Base-by-base conservation (phyloP, 2,888 invertebrate species). In the Zygothrica quintamaculata region DNA sequence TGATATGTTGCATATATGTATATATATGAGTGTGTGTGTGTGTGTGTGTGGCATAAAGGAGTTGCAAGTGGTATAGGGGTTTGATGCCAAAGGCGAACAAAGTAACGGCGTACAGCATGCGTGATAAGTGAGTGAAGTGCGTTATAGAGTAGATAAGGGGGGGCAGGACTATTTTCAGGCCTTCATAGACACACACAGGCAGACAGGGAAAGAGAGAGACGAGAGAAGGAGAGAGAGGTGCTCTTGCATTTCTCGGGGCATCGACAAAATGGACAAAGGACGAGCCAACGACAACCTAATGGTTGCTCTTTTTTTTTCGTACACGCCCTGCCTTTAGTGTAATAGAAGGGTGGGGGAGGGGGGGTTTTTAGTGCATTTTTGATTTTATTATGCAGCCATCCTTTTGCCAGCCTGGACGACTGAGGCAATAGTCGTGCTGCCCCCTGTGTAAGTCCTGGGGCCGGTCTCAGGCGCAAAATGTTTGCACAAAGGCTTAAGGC, bases 401-500 rank as follows among this genome's bases (percentile, higher is more conserved):
- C 59, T 26, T 2, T 50, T 26, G 51, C 52, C 39, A 64, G 65
- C 59, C 53, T 58, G 18, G 40, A 34, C 16, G 40, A 34, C 16
- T 26, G 16, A 15, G 52, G 31, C 37, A 26, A 15, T 62, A 33
- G 43, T 31, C 29, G 26, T 56, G 47, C 25, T n/a, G n/a, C n/a
- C n/a, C n/a, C 51, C 40, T 48, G 13, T 12, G 15, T 11, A 46
- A 15, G 53, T 53, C 74, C 74, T 52, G 50, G 58, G 71, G 56
- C 77, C 36, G 69, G 61, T 67, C 75, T 68, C 70, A 72, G 81
- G 76, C 67, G 82, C 86, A 82, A 88, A 88, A 77, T 86, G 87
- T 86, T 87, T 88, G 88, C 88, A 82, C 84, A 88, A 88, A 85
- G 77, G 88, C 86, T 86, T 88, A 85, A 74, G 77, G 79, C 88